Conservation (phyloP, 2,797 vertebrate genomes). For the Acanthiza pusilla region DNA sequence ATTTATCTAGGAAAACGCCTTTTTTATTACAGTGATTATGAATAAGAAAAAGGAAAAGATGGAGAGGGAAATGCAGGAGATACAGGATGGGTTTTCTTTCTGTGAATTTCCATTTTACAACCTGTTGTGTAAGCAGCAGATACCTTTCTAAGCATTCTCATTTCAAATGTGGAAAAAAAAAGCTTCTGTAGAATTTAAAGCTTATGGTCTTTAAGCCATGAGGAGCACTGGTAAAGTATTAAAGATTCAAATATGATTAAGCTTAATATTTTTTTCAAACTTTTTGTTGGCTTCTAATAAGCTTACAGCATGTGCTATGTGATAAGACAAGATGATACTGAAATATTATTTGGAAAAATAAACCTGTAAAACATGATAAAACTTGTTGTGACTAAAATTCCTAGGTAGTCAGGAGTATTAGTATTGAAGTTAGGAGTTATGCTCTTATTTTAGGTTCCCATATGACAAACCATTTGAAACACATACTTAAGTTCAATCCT, state of each 20-base stretch:
- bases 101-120: slow-evolving; percentile 2
- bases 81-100: background rate
- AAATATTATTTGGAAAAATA: slow-evolving; percentile 29
- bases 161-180: slow-evolving; percentile 20
- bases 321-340: slow-evolving; percentile 31
- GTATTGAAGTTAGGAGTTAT: background rate
- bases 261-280: slow-evolving; percentile 38
- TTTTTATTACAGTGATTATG: background rate
- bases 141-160: slow-evolving; percentile 12
- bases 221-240: slow-evolving; percentile 34
- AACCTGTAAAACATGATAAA: slow-evolving; percentile 17
- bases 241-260: slow-evolving; percentile 59
- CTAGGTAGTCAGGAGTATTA: background rate
- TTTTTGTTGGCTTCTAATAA: slow-evolving; percentile 51
- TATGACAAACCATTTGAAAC: background rate
- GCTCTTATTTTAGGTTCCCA: background rate
- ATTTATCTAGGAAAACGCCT: background rate
- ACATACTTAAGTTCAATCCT: background rate
- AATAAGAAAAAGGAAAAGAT: background rate
- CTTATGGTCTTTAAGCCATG: slow-evolving; percentile 46
- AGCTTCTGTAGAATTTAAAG: slow-evolving; percentile 40
- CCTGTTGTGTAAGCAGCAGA: background rate
- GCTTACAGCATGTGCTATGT: slow-evolving; percentile 26
- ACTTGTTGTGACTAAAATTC: slow-evolving; percentile 13
- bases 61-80: background rate